These are phyloP conservation scores for Sisyra nigra DNA, from an alignment of 2,888 invertebrate species.

Conservation along the genomic window DNA sequence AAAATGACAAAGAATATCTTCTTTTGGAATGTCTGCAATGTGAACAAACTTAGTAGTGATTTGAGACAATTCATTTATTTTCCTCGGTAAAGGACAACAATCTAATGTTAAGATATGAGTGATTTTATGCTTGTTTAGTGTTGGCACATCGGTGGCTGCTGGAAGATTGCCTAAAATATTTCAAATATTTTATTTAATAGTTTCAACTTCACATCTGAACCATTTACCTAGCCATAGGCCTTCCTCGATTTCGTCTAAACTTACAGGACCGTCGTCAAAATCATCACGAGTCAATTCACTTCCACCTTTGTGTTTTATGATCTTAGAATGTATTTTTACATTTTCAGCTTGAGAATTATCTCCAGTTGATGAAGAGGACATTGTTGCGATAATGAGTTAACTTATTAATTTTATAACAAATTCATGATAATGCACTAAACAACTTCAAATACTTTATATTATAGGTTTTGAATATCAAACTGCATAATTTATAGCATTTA, in stretches of 20 bases:
- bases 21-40: conserved; percentile 69
- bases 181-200: conserved; percentile 2
- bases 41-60: conserved; percentile 60
- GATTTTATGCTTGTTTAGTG: conserved; percentile 46
- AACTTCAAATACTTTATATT: too few relatives aligned
- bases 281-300: conserved; percentile 25
- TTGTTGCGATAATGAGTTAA: too few relatives aligned
- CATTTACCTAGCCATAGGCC: conserved; percentile 33
- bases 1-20: conserved; percentile 67
- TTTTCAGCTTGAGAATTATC: neutral
- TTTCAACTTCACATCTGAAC: too few relatives aligned
- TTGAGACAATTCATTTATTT: conserved; percentile 47
- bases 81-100: conserved; percentile 64
- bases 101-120: conserved; percentile 71
- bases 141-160: conserved; percentile 57
- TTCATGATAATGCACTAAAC: too few relatives aligned
- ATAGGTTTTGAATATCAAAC: too few relatives aligned
- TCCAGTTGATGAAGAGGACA: too few relatives aligned
- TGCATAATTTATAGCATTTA: too few relatives aligned
- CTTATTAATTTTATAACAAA: too few relatives aligned
- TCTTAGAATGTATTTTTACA: neutral
- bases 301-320: conserved; percentile 7
- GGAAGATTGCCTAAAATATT: conserved; percentile 51
- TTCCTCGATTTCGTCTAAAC: conserved; percentile 34
- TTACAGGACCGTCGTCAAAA: conserved; percentile 39